Base-by-base conservation (phyloP, 2,113 vertebrate genomes). In the Hippocampus abdominalis region DNA sequence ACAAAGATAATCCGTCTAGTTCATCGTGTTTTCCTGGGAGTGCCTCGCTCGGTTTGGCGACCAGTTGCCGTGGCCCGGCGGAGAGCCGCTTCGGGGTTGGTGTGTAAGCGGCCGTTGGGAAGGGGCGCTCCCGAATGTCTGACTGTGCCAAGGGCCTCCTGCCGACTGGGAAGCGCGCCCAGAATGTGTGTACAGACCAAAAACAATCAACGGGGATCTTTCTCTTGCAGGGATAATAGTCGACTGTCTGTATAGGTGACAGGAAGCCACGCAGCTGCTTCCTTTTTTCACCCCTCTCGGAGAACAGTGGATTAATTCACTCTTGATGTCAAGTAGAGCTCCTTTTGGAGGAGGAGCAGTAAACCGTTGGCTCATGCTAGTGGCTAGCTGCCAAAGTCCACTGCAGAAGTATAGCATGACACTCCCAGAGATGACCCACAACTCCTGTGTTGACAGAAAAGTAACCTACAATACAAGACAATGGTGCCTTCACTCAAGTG, bases 1-100 rank as follows among this genome's bases (percentile, higher is more conserved):
- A 88, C 84, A 83, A 86, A 89, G 89, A 90, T 92, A 91, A 92
- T 89, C 87, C 78, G 80, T 89, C 90, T 89, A 83, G 86, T 86
- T 87, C 76, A 71, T 68, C 70, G 80, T 79, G 83, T 84, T 83
- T 74, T 84, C 86, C 86, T 25, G 72, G 68, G 70, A 82, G 82
- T 68, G n/a, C 11, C 62, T 44, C 57, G 64, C 71, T 75, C 70
- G 12, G 70, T 73, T 70, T 74, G 84, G 80, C 64, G 83, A 79
- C 76, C 69, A 46, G 75, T 69, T 9, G 71, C 49, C 13, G 12
- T 13, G 73, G 71, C 81, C 79, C 74, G 44, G 51, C 61, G 72
- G 76, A 84, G 77, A 72, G 29, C 68, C 82, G 85, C 80, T 76
- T 63, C 63, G 39, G 74, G 73, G 72, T 60, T 82, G 79, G 84